Evolutionary conservation across 2,113 vertebrate genomes (phyloP), one percentile per base, ranked within the genome.

Genomic region (Monarcha castaneiventris): DNA sequence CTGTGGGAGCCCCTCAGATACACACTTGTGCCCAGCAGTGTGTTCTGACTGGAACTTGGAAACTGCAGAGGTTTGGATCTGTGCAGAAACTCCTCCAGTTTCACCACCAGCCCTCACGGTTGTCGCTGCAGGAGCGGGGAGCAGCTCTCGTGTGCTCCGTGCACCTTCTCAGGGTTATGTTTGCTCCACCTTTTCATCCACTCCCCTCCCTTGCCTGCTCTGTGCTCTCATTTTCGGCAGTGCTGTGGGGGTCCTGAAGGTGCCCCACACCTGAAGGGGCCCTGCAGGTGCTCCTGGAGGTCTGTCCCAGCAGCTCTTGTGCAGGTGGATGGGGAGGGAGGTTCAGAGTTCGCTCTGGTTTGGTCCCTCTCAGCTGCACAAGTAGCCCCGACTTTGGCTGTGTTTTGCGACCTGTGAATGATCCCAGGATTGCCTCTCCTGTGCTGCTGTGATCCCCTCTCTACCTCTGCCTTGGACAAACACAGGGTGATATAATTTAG

Each of bases 71-170:
- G 7, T 37, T 27, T 49, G 39, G 37, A 3, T 37, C 30, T 58
- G 10, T 43, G 77, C 71, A 51, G 49, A 22, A 67, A 3, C 43
- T 37, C 30, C 43, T 77, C 17, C 13, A 16, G 23, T 4, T 6
- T 1, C 10, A 2, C 25, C 37, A 2, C 10, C 26, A 33, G 62
- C 9, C 5, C 35, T 9, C 8, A 0, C 7, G 48, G 17, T 0
- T 62, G 41, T 71, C 67, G 0, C 66, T 56, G 49, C 30, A 6
- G 26, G 9, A 41, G 75, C 5, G 21, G 11, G 2, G 4, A 32
- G 77, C 56, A 37, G 54, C 71, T 55, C 12, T 0, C 16, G 2
- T 2, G 3, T 35, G 39, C 22, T 32, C 72, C 25, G 22, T 9
- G 66, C 63, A 6, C 17, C 41, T n/a, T 27, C 18, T 27, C 44